Percentiles rank a stretch among this genome's conserved stretches.
Evolutionary conservation across 2,888 invertebrate species (phyloP).

Genomic region (Pachymerium ferrugineum): DNA sequence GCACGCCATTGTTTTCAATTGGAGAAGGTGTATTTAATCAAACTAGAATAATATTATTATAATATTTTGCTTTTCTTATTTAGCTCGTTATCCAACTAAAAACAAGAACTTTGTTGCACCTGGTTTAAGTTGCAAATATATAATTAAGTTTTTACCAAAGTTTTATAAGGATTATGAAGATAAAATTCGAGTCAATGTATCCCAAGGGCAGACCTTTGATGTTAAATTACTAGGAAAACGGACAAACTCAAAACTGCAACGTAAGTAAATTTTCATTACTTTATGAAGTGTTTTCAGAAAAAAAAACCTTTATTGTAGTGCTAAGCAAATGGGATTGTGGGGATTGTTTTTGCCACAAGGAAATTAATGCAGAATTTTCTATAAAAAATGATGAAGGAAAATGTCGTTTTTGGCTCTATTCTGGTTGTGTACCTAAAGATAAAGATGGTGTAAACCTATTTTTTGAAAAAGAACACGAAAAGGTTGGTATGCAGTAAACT

Average conservation of each 20-base stretch:
- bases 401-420: background rate
- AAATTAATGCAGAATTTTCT: background rate
- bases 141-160: background rate
- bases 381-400: background rate
- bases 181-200: background rate
- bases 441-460: background rate
- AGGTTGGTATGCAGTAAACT: too few relatives aligned
- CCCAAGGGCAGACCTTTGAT: background rate
- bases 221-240: background rate
- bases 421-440: background rate
- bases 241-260: background rate
- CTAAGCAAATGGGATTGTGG: background rate
- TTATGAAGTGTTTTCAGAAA: too few relatives aligned
- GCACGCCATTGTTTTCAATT: background rate
- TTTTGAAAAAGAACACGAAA: background rate
- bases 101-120: background rate
- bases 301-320: too few relatives aligned
- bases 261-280: background rate
- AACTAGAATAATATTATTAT: too few relatives aligned
- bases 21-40: too few relatives aligned
- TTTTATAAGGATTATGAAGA: background rate
- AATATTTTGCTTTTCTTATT: background rate
- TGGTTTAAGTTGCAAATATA: background rate
- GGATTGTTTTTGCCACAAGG: background rate
- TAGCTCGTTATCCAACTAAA: background rate